phyloP scores from a whole-genome alignment of 2,888 invertebrate species.

The Calameuta pallipes region DNA sequence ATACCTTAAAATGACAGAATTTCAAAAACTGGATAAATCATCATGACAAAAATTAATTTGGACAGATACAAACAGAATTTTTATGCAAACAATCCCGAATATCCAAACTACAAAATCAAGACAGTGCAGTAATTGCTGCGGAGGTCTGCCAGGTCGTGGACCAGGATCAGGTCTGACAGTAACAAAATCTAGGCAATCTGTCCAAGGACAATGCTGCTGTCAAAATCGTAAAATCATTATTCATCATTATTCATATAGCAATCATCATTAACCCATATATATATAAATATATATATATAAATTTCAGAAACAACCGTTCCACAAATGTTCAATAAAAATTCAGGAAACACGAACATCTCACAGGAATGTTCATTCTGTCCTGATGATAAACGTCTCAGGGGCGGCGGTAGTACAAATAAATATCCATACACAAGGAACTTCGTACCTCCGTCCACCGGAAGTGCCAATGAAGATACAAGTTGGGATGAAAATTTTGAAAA shows the following conservation, averaged over 20 bases:
- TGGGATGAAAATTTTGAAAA: too few species aligned
- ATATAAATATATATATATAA: too few species aligned
- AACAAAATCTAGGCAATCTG: neutral
- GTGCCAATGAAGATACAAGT: too few species aligned
- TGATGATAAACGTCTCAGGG: neutral
- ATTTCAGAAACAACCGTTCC: too few species aligned
- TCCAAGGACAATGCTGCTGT: constrained; percentile 16
- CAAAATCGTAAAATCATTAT: constrained; percentile 10
- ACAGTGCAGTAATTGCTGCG: constrained; percentile 32
- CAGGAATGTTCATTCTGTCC: neutral
- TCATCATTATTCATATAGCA: too few species aligned
- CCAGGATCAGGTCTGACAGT: constrained; percentile 11
- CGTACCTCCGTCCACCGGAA: too few species aligned
- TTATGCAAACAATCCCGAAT: too few species aligned
- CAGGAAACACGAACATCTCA: too few species aligned
- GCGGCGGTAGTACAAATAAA: neutral
- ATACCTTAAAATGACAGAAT: constrained; percentile 25
- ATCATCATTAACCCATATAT: too few species aligned
- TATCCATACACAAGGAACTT: too few species aligned
- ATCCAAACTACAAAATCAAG: neutral
- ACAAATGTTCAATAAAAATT: too few species aligned
- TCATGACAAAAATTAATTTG: neutral
- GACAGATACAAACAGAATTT: too few species aligned
- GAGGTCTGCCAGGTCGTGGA: constrained; percentile 27
- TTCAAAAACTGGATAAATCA: constrained; percentile 2